Evolutionary conservation across 2,797 vertebrate genomes (phyloP), one percentile per base, ranked within the genome.

Genomic region (Xenopus petersii): DNA sequence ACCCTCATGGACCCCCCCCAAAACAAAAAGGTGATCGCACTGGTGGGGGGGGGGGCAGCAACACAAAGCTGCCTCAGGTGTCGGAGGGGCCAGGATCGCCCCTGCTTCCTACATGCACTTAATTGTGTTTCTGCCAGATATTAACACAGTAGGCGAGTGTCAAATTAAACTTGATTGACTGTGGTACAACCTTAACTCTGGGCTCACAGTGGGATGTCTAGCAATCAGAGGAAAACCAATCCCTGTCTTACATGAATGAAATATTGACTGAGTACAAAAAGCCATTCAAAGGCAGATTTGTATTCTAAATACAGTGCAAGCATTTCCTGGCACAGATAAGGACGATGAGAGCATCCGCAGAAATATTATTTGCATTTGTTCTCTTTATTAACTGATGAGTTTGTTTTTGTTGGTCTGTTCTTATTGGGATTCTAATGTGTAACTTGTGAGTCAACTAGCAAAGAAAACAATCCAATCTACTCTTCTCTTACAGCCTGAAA

Each of bases 191-290:
- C 26, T 16, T 15, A 11, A 36, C 12, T 3, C 61, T 36, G 61
- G 61, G 36, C 26, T 70, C 68, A 60, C 42, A 26, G n/a, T 30
- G 26, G 21, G 21, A 16, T 21, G 17, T 17, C 9, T 24, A 6
- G 61, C 12, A 51, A 62, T 48, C 30, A 16, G 55, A 60, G 64
- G 73, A 75, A 68, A 75, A 55, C 62, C 15, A 12, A 63, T 47
- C 59, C 33, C 33, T 63, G 59, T 30, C 24, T 67, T 42, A 62
- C 46, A 67, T 74, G 56, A 67, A 67, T 67, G 56, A 74, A 74
- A 74, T 74, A 67, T 67, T 67, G 55, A 74, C 67, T 68, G 65
- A 69, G 58, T 36, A 75, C 65, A 75, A 68, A 74, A 61, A 75
- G 56, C 66, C 73, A 62, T 74, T 67, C 58, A 75, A 26, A 68